phyloP scores from a whole-genome alignment of 2,797 vertebrate species.

The Danio kyathit region DNA sequence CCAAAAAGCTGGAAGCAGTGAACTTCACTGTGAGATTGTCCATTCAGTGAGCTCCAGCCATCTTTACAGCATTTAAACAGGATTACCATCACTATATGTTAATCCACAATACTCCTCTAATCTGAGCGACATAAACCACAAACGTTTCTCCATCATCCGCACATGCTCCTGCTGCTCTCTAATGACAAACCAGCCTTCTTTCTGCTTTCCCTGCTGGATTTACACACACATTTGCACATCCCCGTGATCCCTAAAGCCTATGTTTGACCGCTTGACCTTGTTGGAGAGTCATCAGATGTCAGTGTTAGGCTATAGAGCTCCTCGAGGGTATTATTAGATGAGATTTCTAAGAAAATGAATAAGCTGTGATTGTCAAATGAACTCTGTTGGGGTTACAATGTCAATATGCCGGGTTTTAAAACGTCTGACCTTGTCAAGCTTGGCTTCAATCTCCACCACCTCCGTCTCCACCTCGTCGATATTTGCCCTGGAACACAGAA shows the following conservation, averaged over 20 bases:
- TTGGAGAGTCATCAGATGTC: background rate
- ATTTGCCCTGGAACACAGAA: conserved; percentile 80
- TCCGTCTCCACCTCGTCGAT: conserved; percentile 91
- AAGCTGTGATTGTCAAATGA: conserved; percentile 12
- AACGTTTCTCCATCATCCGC: background rate
- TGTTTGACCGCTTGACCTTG: conserved; percentile 22
- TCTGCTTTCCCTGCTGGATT: conserved; percentile 21
- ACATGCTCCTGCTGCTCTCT: conserved; percentile 10
- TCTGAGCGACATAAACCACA: background rate
- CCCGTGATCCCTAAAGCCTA: conserved; percentile 21
- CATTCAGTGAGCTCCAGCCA: background rate
- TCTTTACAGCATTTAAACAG: conserved; percentile 3
- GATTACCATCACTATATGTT: conserved; percentile 11
- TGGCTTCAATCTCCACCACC: conserved; percentile 88
- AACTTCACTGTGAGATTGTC: background rate
- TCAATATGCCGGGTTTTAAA: background rate
- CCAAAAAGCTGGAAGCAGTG: background rate
- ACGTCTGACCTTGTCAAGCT: conserved; percentile 85
- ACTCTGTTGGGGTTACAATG: background rate
- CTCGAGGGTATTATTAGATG: background rate
- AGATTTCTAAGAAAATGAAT: conserved; percentile 10
- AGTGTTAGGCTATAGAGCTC: conserved; percentile 13
- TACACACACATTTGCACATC: conserved; percentile 8
- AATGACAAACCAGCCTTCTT: background rate
- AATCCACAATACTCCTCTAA: conserved; percentile 19